Evolutionary conservation across 2,797 vertebrate genomes (phyloP), one percentile per base, ranked within the genome.

Genomic region (Crenuchus spilurus): DNA sequence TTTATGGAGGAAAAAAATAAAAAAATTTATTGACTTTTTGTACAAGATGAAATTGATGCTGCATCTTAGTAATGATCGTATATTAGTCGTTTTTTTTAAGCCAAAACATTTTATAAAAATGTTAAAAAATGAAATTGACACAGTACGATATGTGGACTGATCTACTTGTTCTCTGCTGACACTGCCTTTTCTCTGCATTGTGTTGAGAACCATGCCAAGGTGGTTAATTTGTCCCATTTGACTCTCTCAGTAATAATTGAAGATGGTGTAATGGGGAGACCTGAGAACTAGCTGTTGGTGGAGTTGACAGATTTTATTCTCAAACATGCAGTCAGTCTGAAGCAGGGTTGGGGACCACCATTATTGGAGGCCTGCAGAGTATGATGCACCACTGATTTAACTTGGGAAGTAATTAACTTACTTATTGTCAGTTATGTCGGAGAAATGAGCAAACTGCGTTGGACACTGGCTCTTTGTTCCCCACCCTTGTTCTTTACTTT

Each of bases 191-290:
- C n/a, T 41, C 37, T 35, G 8, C 24, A 30, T 10, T 84, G 78
- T 83, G 86, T 87, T 82, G 85, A 85, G 79, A 61, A 76, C 22
- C 22, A 78, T 72, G 76, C 84, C 78, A 83, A 86, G 90, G 89
- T 88, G 87, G 88, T 91, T 92, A 89, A 90, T 91, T 89, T 91
- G 85, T 87, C 31, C 83, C 22, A 76, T 88, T 85, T 86, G 89
- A 85, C 87, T 86, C 84, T 82, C 88, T 90, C 89, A 91, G 92
- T 88, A 91, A 92, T 92, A 91, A 91, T 92, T 91, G 83, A 91
- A 87, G 84, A 85, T 81, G 74, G 24, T 90, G 86, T 90, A 88
- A 57, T 0, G 14, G n/a, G 16, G 26, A 52, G 44, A 54, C 51
- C 48, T 89, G 90, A 89, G 90, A 89, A 87, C 89, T 87, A 89